phyloP scores from a whole-genome alignment of 2,113 vertebrate species.

The Pantherophis guttatus region DNA sequence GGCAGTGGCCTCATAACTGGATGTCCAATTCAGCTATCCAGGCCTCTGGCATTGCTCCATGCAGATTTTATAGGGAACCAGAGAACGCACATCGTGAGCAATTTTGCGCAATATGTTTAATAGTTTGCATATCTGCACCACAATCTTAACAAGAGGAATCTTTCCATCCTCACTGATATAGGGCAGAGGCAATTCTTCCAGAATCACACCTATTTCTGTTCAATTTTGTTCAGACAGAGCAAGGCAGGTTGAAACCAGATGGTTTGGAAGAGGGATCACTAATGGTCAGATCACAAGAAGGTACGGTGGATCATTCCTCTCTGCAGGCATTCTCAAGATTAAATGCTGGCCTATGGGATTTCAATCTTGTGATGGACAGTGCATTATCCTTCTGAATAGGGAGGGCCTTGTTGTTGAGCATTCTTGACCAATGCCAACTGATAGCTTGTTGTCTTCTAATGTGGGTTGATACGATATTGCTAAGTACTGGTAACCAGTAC shows the following conservation, averaged over 20 bases:
- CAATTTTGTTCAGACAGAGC: not conserved
- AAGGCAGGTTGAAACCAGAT: not conserved
- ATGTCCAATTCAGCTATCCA: not conserved
- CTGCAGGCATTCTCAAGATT: not conserved
- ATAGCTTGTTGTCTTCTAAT: not conserved
- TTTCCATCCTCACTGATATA: not conserved
- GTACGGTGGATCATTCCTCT: not conserved
- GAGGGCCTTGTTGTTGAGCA: not conserved
- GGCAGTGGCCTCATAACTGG: not conserved
- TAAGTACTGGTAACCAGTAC: not conserved
- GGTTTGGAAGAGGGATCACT: not conserved
- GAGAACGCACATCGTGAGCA: not conserved
- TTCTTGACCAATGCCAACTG: not conserved
- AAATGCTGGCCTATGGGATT: not conserved
- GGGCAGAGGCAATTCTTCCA: not conserved
- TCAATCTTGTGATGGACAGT: not conserved
- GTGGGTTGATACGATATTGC: not conserved
- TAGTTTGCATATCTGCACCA: not conserved
- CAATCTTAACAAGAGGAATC: not conserved
- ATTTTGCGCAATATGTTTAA: not conserved
- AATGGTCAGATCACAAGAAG: not conserved
- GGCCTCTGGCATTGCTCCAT: not conserved
- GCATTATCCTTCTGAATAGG: no score
- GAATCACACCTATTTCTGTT: not conserved
- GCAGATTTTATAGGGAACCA: not conserved